Evolutionary conservation across 2,797 vertebrate genomes (phyloP).

Genomic region (Garrulus glandarius): DNA sequence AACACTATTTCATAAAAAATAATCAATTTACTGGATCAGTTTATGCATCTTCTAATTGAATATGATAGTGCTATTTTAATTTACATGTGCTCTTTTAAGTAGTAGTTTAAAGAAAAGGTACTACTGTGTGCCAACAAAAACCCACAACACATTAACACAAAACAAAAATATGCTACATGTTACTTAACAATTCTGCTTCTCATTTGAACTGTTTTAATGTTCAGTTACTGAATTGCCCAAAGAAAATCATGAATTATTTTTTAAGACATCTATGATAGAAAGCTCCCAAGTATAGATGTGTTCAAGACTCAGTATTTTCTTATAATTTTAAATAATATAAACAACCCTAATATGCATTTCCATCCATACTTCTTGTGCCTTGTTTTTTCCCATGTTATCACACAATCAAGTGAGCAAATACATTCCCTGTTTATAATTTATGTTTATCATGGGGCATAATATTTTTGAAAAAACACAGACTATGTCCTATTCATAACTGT

Average conservation of each 20-base stretch:
- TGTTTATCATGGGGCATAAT: background rate
- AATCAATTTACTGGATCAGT: background rate
- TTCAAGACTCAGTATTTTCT: background rate
- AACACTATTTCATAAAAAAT: background rate
- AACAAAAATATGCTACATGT: background rate
- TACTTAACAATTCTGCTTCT: background rate
- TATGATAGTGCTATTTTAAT: background rate
- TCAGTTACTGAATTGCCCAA: background rate
- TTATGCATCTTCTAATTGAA: background rate
- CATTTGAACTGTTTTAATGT: background rate
- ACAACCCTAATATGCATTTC: background rate
- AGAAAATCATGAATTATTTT: background rate
- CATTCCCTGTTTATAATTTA: background rate
- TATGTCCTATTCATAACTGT: background rate
- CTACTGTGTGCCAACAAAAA: background rate
- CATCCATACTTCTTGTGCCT: background rate
- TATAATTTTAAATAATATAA: background rate
- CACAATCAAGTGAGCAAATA: background rate
- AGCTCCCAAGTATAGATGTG: background rate
- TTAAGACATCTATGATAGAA: background rate
- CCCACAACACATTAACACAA: background rate
- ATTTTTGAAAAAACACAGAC: background rate
- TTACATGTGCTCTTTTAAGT: background rate
- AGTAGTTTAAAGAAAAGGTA: background rate
- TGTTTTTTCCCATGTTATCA: background rate